Conservation (phyloP, 53 echinoderm and acorn worm genomes). For the Arbacia lixula region DNA sequence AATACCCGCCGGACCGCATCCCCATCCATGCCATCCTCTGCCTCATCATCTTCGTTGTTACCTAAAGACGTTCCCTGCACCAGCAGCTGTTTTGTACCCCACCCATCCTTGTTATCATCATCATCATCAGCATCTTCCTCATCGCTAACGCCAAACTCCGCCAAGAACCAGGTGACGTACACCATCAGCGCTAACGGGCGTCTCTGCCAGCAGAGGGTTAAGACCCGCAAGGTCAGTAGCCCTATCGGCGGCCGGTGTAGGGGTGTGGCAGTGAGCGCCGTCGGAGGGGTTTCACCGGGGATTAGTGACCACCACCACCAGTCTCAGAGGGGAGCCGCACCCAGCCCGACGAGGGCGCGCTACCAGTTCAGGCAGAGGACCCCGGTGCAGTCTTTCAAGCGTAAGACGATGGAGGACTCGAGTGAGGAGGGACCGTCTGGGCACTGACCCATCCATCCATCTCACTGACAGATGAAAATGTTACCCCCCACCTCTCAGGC, state of each 20-base stretch:
- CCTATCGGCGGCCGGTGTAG: conserved; percentile 4
- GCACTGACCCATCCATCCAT: too few species aligned
- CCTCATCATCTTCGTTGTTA: not conserved
- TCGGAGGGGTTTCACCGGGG: not conserved
- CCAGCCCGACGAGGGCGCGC: not conserved
- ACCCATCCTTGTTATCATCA: not conserved
- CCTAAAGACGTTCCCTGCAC: not conserved
- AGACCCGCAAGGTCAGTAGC: not conserved
- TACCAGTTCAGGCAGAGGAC: conserved; percentile 47
- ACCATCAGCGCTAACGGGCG: conserved; percentile 44
- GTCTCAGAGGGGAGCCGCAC: not conserved
- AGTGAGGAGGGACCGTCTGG: conserved; percentile 26
- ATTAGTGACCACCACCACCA: not conserved
- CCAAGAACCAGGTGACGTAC: conserved; percentile 19
- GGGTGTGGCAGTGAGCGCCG: not conserved
- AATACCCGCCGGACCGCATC: not conserved
- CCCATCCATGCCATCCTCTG: not conserved
- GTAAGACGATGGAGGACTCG: conserved; percentile 51
- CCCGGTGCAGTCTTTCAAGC: conserved; percentile 33
- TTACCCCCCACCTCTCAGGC: too few species aligned
- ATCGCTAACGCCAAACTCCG: not conserved
- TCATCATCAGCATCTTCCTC: conserved; percentile 20
- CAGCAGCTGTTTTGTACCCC: conserved; percentile 21
- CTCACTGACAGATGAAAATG: too few species aligned
- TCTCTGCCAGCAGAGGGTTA: conserved; percentile 23